These are phyloP conservation scores for Nemotelus nigrinus DNA, from an alignment of 2,888 invertebrate species.

Conservation along the genomic window DNA sequence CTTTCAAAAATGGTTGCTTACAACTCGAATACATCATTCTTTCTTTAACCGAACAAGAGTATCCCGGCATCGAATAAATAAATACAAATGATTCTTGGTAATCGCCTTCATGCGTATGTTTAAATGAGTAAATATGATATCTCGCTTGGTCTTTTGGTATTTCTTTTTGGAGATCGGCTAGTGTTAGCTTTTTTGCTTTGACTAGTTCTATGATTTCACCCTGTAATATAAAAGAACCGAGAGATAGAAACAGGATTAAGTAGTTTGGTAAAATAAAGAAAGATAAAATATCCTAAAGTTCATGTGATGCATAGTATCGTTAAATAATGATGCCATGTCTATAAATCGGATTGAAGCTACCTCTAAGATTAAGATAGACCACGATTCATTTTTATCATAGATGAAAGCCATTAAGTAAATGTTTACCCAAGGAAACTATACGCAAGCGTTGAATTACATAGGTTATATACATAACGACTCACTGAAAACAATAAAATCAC, in stretches of 20 bases:
- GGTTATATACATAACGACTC: no score
- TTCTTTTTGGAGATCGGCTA: constrained; percentile 77
- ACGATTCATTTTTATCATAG: no score
- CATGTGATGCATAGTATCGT: no score
- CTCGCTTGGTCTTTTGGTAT: constrained; percentile 82
- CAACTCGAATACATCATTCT: constrained; percentile 99
- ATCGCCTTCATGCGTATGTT: constrained; percentile 93
- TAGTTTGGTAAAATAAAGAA: not conserved
- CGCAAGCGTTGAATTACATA: no score
- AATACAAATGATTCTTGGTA: constrained; percentile 89
- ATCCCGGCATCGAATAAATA: constrained; percentile 98
- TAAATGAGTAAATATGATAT: constrained; percentile 91
- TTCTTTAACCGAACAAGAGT: constrained; percentile 94
- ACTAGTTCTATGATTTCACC: constrained; percentile 90
- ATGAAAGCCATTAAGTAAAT: no score
- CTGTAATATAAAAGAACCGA: constrained; percentile 48
- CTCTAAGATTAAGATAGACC: no score
- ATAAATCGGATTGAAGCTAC: no score
- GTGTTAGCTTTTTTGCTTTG: constrained; percentile 73
- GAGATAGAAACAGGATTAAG: constrained; percentile 32
- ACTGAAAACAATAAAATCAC: no score
- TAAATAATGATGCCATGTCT: no score
- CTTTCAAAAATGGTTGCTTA: constrained; percentile 89
- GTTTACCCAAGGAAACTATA: no score
- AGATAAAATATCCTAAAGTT: not conserved